phyloP scores from a whole-genome alignment of 2,797 vertebrate genomes.

The Etheostoma nigrum region DNA sequence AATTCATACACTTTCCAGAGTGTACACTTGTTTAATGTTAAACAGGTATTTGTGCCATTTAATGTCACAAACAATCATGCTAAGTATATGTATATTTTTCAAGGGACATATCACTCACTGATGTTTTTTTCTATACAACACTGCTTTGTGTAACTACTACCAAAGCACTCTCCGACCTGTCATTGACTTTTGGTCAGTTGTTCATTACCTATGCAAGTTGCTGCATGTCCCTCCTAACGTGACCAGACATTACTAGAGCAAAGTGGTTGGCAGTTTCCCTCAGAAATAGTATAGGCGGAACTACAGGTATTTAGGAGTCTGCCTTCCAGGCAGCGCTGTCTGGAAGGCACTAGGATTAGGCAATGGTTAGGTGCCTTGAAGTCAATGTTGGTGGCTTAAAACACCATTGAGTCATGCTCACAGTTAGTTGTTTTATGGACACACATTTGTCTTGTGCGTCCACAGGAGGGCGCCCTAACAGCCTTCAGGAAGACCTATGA shows the following conservation, averaged over 20 bases:
- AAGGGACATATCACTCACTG: background rate
- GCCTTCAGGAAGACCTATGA: constrained; percentile 98
- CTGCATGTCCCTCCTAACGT: background rate
- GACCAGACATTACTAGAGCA: background rate
- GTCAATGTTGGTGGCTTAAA: too few relatives aligned
- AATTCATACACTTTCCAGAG: background rate
- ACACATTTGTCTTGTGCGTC: constrained; percentile 7
- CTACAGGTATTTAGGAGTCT: too few relatives aligned
- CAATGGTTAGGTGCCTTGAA: too few relatives aligned
- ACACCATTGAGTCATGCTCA: too few relatives aligned
- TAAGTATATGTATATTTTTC: background rate
- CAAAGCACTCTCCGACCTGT: background rate
- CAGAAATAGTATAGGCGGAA: background rate
- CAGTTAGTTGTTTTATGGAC: background rate
- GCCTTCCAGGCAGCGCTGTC: too few relatives aligned
- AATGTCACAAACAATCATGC: background rate
- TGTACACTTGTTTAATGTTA: background rate
- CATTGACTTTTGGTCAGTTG: too few relatives aligned
- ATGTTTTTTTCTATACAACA: background rate
- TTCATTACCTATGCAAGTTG: background rate
- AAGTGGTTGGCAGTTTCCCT: background rate
- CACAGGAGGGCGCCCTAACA: constrained; percentile 93
- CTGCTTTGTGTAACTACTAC: background rate
- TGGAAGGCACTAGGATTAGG: too few relatives aligned
- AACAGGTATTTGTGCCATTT: background rate